Evolutionary conservation across 2,113 vertebrate genomes (phyloP), one percentile per base, ranked within the genome.

Genomic region (Brachypodius melanocephalos): DNA sequence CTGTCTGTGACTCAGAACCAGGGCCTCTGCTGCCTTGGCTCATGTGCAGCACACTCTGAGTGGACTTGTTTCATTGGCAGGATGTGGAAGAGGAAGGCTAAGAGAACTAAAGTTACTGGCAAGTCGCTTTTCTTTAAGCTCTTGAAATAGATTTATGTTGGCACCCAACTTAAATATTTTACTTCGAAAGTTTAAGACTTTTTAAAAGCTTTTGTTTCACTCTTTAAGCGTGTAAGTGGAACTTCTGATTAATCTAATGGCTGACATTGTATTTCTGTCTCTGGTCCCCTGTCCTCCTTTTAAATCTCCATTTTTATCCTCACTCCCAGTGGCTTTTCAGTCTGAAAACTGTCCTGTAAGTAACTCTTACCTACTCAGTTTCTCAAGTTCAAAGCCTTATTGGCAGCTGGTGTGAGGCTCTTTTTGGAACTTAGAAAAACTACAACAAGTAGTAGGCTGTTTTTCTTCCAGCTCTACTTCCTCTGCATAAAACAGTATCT

Each of bases 31-130:
- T 91, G 45, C 69, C 74, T 42, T 7, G 89, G 63, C 89, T 85
- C 63, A 28, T 63, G 51, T 14, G 26, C 34, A 81, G 61, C 14
- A 0, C n/a, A 75, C 80, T 75, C 91, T 76, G 72, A 40, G 78
- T 32, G 75, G 17, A 72, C 72, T 84, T 49, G 17, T 38, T 88
- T 84, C 62, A 13, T 69, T 79, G 66, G 72, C 94, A 97, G 88
- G 46, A 96, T 97, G 96, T 96, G 96, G 95, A 97, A 88, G 97
- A 97, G 86, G 96, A 94, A 51, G 88, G 69, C 94, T 61, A 93
- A 87, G 95, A 97, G 82, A 96, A 88, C 77, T 67, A 97, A 90
- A 91, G 32, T 81, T 94, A 48, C 95, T 82, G 95, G 97, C 96
- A 97, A 97, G 97, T 97, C 21, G 36, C 29, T 94, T 95, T 80